Base-by-base conservation (phyloP, 2,113 vertebrate species). In the Pagrus major region DNA sequence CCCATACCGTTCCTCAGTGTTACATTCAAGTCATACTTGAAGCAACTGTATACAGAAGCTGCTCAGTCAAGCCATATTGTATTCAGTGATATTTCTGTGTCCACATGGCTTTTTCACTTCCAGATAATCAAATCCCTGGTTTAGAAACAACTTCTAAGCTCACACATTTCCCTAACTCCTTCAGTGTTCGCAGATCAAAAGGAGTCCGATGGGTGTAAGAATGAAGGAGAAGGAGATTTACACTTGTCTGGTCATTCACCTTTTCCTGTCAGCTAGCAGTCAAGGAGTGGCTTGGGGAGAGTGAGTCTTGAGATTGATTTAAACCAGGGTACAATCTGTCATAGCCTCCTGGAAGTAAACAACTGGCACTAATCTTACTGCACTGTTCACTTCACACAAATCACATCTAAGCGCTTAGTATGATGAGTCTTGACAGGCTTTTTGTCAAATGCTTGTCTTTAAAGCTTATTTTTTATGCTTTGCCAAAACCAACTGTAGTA, bases 1-100 rank as follows among this genome's bases (percentile, higher is more conserved):
- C 86, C 85, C 91, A 93, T 89, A 86, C 78, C 88, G 85, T 93
- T 84, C 72, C 89, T 83, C 68, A 71, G 70, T 91, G 76, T 89
- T 71, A 79, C 76, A 71, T 90, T 86, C 52, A 89, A 81, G 67
- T 56, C 82, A 86, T 77, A 72, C 56, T 76, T 88, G 69, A 76
- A 71, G 71, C 78, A 52, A 35, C 35, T 35, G 35, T 35, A 52
- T 54, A 77, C 55, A 60, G 59, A 86, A 79, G 74, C 11, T 64
- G 63, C 61, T 78, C 56, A 58, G 55, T 72, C 52, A 77, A 84
- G 65, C 72, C 52, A 87, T 86, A 10, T 55, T 81, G 66, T 76
- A 60, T 81, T 68, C 56, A 27, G 80, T 77, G 59, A 80, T 29
- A 81, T 87, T 29, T 73, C 54, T 80, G 60, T 86, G 76, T 88